A percentile compares a stretch with the other conserved stretches of the same genome.
These are phyloP conservation scores for Cremastinae sp. DNA, from an alignment of 2,888 invertebrate genomes.

Conservation along the genomic window DNA sequence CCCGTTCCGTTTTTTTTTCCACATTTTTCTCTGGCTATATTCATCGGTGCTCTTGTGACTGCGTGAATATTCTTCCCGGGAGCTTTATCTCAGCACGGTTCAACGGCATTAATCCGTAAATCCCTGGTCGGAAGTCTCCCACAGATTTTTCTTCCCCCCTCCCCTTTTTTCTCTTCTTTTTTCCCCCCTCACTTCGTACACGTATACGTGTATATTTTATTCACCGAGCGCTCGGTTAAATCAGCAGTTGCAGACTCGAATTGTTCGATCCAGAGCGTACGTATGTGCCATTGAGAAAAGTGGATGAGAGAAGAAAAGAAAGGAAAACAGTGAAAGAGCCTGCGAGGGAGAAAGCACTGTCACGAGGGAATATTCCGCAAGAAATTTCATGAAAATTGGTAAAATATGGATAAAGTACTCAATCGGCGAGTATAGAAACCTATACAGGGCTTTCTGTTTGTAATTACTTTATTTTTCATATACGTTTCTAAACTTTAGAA, in stretches of 20 bases:
- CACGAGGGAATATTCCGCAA: slow-evolving; percentile 65
- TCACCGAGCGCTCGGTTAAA: slow-evolving; percentile 26
- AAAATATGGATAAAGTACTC: slow-evolving; percentile 73
- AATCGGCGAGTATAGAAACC: background rate
- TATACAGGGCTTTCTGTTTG: slow-evolving; percentile 55
- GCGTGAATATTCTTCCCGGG: slow-evolving; percentile 58
- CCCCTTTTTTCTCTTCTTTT: slow-evolving; percentile 24
- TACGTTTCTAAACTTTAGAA: background rate
- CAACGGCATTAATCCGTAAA: slow-evolving; percentile 63
- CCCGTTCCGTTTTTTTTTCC: slow-evolving; percentile 23
- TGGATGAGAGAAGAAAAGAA: slow-evolving; percentile 39
- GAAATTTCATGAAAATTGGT: slow-evolving; percentile 77
- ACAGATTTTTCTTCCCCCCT: slow-evolving; percentile 21
- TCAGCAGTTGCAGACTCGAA: slow-evolving; percentile 14
- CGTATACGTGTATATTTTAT: slow-evolving; percentile 11
- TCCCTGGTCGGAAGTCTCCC: slow-evolving; percentile 55
- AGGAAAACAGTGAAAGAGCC: slow-evolving; percentile 43
- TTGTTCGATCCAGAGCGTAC: slow-evolving; percentile 12
- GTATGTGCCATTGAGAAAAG: slow-evolving; percentile 34
- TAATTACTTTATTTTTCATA: slow-evolving; percentile 29
- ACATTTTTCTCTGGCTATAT: background rate
- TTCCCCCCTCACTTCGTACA: background rate
- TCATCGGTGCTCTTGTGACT: slow-evolving; percentile 4
- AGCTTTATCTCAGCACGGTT: slow-evolving; percentile 58
- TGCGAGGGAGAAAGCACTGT: slow-evolving; percentile 48